Conservation (phyloP, 1,140 invertebrate genomes). For the Zaprionus inermis region DNA sequence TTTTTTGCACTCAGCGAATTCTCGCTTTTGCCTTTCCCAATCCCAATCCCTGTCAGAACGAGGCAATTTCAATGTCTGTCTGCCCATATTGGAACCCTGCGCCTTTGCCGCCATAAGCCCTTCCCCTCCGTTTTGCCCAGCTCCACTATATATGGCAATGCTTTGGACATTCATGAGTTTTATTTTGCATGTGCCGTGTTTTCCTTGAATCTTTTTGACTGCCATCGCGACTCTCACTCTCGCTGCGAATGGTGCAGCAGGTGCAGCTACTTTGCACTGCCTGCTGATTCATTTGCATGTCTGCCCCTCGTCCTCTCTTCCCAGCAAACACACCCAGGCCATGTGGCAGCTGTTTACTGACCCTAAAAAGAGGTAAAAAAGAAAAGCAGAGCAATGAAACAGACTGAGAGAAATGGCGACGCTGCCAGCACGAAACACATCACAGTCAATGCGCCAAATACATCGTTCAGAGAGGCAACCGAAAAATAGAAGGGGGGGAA, state of each 20-base stretch:
- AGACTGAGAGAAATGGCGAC: slow-evolving; percentile 23
- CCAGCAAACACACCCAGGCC: slow-evolving; percentile 35
- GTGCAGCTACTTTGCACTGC: slow-evolving; percentile 37
- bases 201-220: slow-evolving; percentile 47
- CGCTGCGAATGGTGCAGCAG: slow-evolving; percentile 6
- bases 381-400: slow-evolving; percentile 14
- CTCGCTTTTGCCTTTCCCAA: not conserved
- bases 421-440: slow-evolving; percentile 65
- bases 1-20: not conserved
- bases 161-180: slow-evolving; percentile 50
- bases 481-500: not conserved
- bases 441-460: slow-evolving; percentile 48
- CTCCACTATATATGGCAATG: slow-evolving; percentile 15
- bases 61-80: slow-evolving; percentile 1
- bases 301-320: slow-evolving; percentile 8
- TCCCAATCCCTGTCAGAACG: not conserved
- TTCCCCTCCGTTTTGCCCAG: not conserved
- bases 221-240: slow-evolving; percentile 59
- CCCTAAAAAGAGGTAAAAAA: slow-evolving; percentile 58
- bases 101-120: not conserved
- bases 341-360: slow-evolving; percentile 62
- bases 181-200: slow-evolving; percentile 49
- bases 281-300: slow-evolving; percentile 51
- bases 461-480: not conserved
- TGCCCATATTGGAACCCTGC: not conserved